These are phyloP conservation scores for Charanyca ferruginea DNA, from an alignment of 2,888 invertebrate species.

Conservation along the genomic window DNA sequence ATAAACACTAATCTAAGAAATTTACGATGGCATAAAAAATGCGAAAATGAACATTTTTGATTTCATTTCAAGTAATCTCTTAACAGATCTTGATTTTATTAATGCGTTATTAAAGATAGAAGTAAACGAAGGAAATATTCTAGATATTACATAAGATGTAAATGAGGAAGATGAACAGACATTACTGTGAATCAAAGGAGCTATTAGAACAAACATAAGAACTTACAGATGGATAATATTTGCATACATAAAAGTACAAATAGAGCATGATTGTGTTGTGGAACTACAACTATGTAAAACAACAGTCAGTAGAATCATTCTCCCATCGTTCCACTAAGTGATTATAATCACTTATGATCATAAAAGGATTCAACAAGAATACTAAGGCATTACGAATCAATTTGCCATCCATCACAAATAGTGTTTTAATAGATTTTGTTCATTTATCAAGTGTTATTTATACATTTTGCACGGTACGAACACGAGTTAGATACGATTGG, in stretches of 20 bases:
- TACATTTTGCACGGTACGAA: constrained; percentile 61
- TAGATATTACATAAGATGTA: background rate
- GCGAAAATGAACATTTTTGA: constrained; percentile 15
- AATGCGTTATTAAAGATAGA: too few species aligned
- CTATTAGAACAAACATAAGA: constrained; percentile 18
- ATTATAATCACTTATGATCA: background rate
- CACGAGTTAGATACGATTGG: constrained; percentile 45
- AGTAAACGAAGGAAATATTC: constrained; percentile 8
- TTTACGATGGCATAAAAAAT: constrained; percentile 36
- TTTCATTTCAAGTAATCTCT: constrained; percentile 29
- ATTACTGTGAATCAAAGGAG: constrained; percentile 6
- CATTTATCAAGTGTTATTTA: constrained; percentile 56
- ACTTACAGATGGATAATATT: constrained; percentile 32
- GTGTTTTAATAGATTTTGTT: constrained; percentile 57
- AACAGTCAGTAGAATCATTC: constrained; percentile 25
- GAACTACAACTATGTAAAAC: constrained; percentile 20
- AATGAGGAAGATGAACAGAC: constrained; percentile 26
- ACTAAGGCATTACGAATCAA: constrained; percentile 39
- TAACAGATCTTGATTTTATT: constrained; percentile 21
- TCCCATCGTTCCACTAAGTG: constrained; percentile 30
- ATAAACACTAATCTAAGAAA: constrained; percentile 25
- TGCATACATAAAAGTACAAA: constrained; percentile 26
- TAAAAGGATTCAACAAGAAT: constrained; percentile 34
- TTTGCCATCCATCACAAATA: constrained; percentile 45
- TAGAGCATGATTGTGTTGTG: constrained; percentile 15